Conservation (phyloP, 1,140 invertebrate genomes). For the Scaptomyza montana region DNA sequence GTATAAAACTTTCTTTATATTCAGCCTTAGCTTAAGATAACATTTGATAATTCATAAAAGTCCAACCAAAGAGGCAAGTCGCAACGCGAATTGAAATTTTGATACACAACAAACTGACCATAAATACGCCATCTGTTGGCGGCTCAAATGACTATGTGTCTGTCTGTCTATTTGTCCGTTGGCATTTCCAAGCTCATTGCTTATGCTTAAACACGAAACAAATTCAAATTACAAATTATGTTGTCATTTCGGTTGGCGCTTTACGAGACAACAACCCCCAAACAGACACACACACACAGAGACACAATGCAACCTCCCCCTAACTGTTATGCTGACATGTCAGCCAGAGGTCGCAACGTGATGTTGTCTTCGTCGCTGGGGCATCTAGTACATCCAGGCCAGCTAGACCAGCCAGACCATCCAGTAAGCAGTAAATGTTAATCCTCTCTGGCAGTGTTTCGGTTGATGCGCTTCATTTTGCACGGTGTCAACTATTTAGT, state of each 20-base stretch:
- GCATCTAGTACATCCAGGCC: no score
- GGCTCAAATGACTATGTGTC: constrained; percentile 1
- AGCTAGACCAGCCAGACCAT: no score
- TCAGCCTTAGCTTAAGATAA: not conserved
- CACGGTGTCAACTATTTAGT: constrained; percentile 80
- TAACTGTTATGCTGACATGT: constrained; percentile 7
- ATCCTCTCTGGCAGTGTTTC: constrained; percentile 49
- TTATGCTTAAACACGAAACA: constrained; percentile 81
- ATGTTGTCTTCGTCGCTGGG: constrained; percentile 13
- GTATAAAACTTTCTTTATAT: not conserved
- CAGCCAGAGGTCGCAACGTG: constrained; percentile 18
- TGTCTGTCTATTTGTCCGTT: not conserved
- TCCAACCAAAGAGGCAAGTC: not conserved
- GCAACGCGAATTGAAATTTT: constrained; percentile 30
- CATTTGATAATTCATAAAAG: constrained; percentile 12
- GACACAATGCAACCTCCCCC: not conserved
- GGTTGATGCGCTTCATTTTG: constrained; percentile 42
- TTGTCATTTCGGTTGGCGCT: constrained; percentile 68
- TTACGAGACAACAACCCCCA: constrained; percentile 49
- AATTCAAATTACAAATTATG: constrained; percentile 83
- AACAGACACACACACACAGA: not conserved
- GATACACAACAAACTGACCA: constrained; percentile 4
- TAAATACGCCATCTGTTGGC: constrained; percentile 8
- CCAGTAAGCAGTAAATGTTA: constrained; percentile 34
- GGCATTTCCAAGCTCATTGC: constrained; percentile 58